These are phyloP conservation scores for Epinotia brunnichana DNA, from an alignment of 2,888 invertebrate species.

Conservation along the genomic window DNA sequence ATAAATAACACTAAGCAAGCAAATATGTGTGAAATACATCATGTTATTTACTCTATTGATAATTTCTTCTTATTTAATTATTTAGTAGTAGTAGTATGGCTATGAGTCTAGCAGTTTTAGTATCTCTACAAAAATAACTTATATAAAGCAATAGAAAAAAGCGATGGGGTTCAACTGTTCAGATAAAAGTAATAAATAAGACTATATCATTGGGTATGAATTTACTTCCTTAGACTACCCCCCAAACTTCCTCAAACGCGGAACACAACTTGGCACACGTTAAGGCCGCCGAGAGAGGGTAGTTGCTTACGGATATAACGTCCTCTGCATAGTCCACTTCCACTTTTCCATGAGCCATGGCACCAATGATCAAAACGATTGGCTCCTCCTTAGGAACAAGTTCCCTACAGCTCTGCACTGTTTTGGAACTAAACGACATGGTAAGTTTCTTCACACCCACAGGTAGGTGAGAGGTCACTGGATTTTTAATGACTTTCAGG, in stretches of 20 bases:
- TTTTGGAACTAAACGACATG: slow-evolving; percentile 94
- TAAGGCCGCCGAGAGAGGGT: slow-evolving; percentile 97
- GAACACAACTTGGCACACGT: slow-evolving; percentile 97
- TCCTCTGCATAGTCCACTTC: slow-evolving; percentile 95
- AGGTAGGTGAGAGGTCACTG: slow-evolving; percentile 96
- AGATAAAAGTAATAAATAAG: slow-evolving; percentile 23
- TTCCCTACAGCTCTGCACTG: slow-evolving; percentile 87
- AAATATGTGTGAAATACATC: not conserved
- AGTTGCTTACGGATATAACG: slow-evolving; percentile 95
- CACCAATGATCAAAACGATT: slow-evolving; percentile 95
- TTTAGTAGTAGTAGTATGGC: no score
- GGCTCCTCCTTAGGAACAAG: slow-evolving; percentile 92
- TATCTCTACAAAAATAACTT: not conserved
- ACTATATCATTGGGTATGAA: slow-evolving; percentile 2
- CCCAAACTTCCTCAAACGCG: slow-evolving; percentile 98
- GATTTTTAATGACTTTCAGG: slow-evolving; percentile 98
- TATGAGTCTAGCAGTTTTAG: no score
- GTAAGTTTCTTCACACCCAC: slow-evolving; percentile 95
- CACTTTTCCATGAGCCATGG: slow-evolving; percentile 98
- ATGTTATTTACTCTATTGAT: not conserved
- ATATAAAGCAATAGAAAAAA: not conserved
- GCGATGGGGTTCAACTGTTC: not conserved
- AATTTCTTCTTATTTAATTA: not conserved
- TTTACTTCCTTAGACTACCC: slow-evolving; percentile 80
- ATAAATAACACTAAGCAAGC: slow-evolving; percentile 20